Conservation (phyloP, 2,888 invertebrate species). For the Leistus spinibarbis region DNA sequence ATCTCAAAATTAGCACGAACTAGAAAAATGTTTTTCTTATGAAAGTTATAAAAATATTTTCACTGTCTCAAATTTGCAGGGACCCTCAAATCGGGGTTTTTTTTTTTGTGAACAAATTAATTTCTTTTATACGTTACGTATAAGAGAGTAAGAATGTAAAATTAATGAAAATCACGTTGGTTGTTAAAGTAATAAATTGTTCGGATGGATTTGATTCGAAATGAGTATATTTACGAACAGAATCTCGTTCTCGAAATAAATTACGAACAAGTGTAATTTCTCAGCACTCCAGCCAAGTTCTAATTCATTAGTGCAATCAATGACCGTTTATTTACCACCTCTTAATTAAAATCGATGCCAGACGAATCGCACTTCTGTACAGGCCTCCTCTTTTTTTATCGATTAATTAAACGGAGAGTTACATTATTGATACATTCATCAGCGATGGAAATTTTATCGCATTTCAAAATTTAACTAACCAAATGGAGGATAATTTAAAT, state of each 20-base stretch:
- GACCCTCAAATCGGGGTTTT: no score
- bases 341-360: conserved; percentile 12
- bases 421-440: neutral
- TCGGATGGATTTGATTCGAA: neutral
- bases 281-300: conserved; percentile 6
- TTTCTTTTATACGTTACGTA: no score
- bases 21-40: no score
- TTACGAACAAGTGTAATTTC: conserved; percentile 5
- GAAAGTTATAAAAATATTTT: no score
- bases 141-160: neutral
- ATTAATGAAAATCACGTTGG: neutral
- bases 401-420: no score
- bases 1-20: no score
- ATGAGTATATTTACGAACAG: neutral
- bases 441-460: neutral
- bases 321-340: conserved; percentile 16
- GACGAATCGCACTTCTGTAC: neutral
- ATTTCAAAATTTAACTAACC: no score
- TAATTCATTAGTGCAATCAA: conserved; percentile 9
- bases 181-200: neutral
- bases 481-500: no score
- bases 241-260: neutral
- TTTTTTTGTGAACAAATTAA: no score
- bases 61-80: no score
- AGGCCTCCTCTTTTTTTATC: neutral